Evolutionary conservation across 2,797 vertebrate species (phyloP), one percentile per base, ranked within the genome.

Genomic region (Euthynnus affinis): DNA sequence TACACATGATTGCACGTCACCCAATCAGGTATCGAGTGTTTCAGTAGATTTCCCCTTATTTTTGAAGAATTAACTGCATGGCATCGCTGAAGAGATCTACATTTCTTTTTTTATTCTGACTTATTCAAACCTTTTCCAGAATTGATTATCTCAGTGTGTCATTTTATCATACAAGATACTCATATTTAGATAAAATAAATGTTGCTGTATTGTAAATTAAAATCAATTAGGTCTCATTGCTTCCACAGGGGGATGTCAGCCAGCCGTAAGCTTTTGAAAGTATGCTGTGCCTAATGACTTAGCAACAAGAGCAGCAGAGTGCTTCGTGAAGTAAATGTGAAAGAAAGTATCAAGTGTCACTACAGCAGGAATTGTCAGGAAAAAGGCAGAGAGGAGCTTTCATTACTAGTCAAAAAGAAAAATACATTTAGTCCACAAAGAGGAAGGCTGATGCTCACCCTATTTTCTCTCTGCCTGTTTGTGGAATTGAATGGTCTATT

Each of bases 331-430:
- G 81, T 85, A 61, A 82, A 87, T 32, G 74, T 84, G 71, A 90
- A 89, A 83, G 86, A 74, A 73, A 66, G 66, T 91, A 86, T 92
- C 59, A 66, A 80, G 85, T 93, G 71, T 89, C 86, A 88, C 77
- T 68, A 49, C n/a, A 63, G 78, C 76, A 69, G 73, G 67, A 78
- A 81, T 44, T 76, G 57, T 78, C 57, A 64, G 76, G 22, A 69
- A 57, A 68, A 86, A 37, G 46, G 68, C 76, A 63, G 27, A 5
- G 27, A 70, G 77, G 6, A 53, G 77, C 77, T 80, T 83, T 80
- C 84, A 87, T 78, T 14, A 23, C 61, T 10, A 17, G 61, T 57
- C 51, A 57, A 60, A 83, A 83, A 66, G 34, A 81, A 78, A 87
- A 91, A 86, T 64, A 60, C 77, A 79, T 89, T 92, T 63, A 75